Evolutionary conservation across 30 jellyfish, hydroid and myxozoan genomes (phyloP).

Genomic region (Mastigias papua): DNA sequence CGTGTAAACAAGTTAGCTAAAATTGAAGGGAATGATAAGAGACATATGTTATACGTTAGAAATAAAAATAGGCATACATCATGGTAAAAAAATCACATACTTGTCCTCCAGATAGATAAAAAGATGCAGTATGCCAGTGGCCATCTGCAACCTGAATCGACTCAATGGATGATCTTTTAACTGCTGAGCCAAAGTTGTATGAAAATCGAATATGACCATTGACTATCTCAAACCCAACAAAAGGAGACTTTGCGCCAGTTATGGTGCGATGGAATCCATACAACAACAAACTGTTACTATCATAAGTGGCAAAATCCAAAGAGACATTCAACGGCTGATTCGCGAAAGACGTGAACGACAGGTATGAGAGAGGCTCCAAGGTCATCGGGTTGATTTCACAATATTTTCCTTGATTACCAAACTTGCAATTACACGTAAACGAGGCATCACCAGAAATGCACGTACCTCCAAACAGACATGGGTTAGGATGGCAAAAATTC

Average conservation of each 20-base stretch:
- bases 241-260: slow-evolving; percentile 37
- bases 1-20: too few relatives aligned
- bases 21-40: too few relatives aligned
- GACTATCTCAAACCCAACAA: slow-evolving; percentile 56
- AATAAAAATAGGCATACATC: too few relatives aligned
- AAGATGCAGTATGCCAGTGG: slow-evolving; percentile 58
- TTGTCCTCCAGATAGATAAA: slow-evolving; percentile 42
- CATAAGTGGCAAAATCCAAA: slow-evolving; percentile 54
- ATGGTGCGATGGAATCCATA: slow-evolving; percentile 52
- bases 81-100: slow-evolving; percentile 46
- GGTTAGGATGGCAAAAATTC: slow-evolving; percentile 74
- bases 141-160: slow-evolving; percentile 52
- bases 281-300: slow-evolving; percentile 53
- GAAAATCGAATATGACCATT: slow-evolving; percentile 26
- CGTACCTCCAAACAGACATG: slow-evolving; percentile 66
- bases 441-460: slow-evolving; percentile 49
- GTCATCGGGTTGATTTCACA: slow-evolving; percentile 82
- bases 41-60: too few relatives aligned
- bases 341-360: slow-evolving; percentile 3
- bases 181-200: slow-evolving; percentile 41
- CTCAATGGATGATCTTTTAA: slow-evolving; percentile 32
- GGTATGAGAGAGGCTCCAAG: slow-evolving; percentile 43
- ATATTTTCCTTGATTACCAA: slow-evolving; percentile 55
- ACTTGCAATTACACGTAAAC: slow-evolving; percentile 67
- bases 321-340: slow-evolving; percentile 44